A percentile compares a stretch with the other conserved stretches of the same genome.
Conservation (phyloP, 2,888 invertebrate species). For the Cremastinae sp. region DNA sequence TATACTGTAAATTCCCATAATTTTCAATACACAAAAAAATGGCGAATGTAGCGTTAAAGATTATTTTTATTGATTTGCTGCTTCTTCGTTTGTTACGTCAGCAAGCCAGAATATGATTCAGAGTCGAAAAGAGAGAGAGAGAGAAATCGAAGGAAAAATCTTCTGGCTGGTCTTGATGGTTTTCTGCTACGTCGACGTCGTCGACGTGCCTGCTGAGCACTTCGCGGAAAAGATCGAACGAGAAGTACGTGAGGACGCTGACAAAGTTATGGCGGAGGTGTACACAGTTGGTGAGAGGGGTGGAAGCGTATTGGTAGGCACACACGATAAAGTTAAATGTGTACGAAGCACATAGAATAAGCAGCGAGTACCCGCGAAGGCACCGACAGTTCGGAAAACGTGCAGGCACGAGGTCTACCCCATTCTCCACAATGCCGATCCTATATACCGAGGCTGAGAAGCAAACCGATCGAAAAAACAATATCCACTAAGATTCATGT, state of each 20-base stretch:
- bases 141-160: constrained; percentile 4
- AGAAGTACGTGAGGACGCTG: constrained; percentile 76
- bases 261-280: constrained; percentile 65
- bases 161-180: constrained; percentile 42
- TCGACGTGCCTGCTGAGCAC: constrained; percentile 70
- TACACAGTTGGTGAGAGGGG: constrained; percentile 19
- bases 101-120: background rate
- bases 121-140: background rate
- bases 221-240: constrained; percentile 78
- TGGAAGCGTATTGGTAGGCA: background rate
- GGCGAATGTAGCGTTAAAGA: no score
- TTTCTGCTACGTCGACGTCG: constrained; percentile 69
- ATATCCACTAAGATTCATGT: constrained; percentile 25
- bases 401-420: constrained; percentile 61
- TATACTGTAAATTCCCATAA: no score
- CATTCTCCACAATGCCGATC: background rate
- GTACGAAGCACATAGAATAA: constrained; percentile 42
- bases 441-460: constrained; percentile 15
- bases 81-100: no score
- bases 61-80: no score
- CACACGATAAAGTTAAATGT: background rate
- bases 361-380: constrained; percentile 52
- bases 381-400: constrained; percentile 62
- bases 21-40: no score
- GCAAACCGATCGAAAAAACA: constrained; percentile 15